Conservation (phyloP, 2,888 invertebrate species). For the Cactoblastis cactorum region DNA sequence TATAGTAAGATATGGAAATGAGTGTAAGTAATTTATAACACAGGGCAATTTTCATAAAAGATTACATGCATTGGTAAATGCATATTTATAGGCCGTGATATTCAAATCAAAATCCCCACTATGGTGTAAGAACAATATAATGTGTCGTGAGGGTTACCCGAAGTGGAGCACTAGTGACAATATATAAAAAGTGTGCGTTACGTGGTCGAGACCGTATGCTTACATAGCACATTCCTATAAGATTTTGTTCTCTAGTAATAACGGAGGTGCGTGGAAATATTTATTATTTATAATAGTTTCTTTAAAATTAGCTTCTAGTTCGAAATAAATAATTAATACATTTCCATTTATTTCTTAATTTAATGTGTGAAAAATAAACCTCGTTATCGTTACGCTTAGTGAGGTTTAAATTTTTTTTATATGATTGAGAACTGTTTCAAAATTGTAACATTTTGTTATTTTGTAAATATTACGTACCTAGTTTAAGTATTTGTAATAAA, state of each 20-base stretch:
- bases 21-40: too few relatives aligned
- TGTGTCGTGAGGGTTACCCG: too few relatives aligned
- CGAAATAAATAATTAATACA: conserved; percentile 21
- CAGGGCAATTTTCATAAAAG: too few relatives aligned
- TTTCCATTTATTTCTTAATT: conserved; percentile 10
- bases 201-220: conserved; percentile 7
- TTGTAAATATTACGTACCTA: conserved; percentile 57
- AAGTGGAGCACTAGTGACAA: too few relatives aligned
- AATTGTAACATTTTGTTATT: conserved; percentile 55
- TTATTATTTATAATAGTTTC: conserved; percentile 52
- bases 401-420: conserved; percentile 20
- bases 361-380: background rate
- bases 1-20: too few relatives aligned
- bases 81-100: too few relatives aligned
- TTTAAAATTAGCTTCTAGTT: conserved; percentile 35
- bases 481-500: conserved; percentile 65
- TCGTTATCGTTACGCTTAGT: conserved; percentile 2
- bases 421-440: conserved; percentile 25
- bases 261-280: conserved; percentile 53
- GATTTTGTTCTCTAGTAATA: conserved; percentile 36
- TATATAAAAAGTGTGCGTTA: too few relatives aligned
- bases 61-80: too few relatives aligned
- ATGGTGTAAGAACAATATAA: too few relatives aligned
- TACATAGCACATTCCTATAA: conserved; percentile 44
- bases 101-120: too few relatives aligned